These are phyloP conservation scores for Lepus oiostolus DNA, from an alignment of 2,797 vertebrate genomes.

Conservation along the genomic window DNA sequence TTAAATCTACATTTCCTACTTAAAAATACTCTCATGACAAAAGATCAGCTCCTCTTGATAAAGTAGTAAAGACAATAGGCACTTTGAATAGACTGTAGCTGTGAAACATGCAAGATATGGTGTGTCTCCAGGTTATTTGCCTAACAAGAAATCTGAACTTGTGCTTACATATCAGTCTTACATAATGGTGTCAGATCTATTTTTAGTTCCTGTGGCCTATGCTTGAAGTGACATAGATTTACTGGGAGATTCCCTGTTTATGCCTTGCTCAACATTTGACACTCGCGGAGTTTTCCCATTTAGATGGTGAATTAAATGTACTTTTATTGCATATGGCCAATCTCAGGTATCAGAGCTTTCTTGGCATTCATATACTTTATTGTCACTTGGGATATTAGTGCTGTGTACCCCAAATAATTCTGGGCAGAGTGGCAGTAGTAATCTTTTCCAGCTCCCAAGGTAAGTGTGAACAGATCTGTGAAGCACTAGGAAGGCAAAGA, in stretches of 20 bases:
- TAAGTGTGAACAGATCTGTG: background rate
- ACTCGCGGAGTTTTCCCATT: background rate
- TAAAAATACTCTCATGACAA: background rate
- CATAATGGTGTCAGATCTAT: background rate
- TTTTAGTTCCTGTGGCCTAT: background rate
- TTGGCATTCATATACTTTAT: background rate
- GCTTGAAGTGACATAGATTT: background rate
- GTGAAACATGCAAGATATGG: background rate
- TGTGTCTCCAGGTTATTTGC: background rate
- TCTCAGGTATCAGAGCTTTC: background rate
- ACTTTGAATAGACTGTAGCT: background rate
- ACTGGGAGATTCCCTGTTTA: background rate
- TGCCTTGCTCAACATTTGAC: background rate
- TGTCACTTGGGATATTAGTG: background rate
- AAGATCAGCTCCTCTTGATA: background rate
- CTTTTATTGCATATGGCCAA: background rate
- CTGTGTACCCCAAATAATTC: constrained; percentile 7
- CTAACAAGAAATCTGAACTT: background rate
- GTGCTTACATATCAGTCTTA: background rate
- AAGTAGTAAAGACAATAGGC: background rate
- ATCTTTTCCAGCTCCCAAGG: background rate
- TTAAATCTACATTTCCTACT: background rate
- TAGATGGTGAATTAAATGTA: background rate
- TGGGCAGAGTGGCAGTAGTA: background rate
- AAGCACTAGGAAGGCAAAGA: background rate